A percentile compares a stretch with the other conserved stretches of the same genome.
Evolutionary conservation across 1,140 invertebrate species (phyloP).

Genomic region (Cotesia typhae): DNA sequence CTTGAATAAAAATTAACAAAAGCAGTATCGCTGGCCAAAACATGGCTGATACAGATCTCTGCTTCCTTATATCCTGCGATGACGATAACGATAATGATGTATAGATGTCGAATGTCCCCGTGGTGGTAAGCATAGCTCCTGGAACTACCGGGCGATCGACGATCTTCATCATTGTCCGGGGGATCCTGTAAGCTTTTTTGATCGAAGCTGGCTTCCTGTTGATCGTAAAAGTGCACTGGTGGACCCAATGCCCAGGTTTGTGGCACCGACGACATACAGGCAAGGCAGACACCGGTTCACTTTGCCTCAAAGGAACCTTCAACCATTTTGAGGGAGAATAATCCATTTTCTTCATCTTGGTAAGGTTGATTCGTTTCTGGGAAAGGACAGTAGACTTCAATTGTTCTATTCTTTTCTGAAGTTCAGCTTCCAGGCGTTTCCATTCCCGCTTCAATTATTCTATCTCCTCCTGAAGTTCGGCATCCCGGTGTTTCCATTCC

Average conservation of each 20-base stretch:
- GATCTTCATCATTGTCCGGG: slow-evolving; percentile 93
- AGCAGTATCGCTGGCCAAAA: no score
- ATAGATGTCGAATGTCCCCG: slow-evolving; percentile 85
- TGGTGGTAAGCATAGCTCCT: slow-evolving; percentile 92
- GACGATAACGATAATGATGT: no score
- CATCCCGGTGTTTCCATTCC: no score
- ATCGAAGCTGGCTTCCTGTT: slow-evolving; percentile 78
- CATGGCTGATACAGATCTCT: no score
- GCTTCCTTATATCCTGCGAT: no score
- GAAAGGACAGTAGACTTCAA: no score
- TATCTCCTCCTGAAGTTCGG: no score
- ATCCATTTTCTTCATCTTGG: slow-evolving; percentile 83
- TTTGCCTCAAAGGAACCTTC: slow-evolving; percentile 60
- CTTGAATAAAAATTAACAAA: no score
- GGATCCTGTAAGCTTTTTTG: slow-evolving; percentile 96
- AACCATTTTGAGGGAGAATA: slow-evolving; percentile 95
- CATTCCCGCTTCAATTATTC: no score
- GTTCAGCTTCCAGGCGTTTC: no score
- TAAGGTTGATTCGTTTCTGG: slow-evolving; percentile 74
- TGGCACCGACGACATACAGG: slow-evolving; percentile 94
- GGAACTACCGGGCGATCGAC: slow-evolving; percentile 90
- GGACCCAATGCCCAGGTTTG: slow-evolving; percentile 94
- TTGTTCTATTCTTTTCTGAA: no score
- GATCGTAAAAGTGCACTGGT: slow-evolving; percentile 82
- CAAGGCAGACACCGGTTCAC: slow-evolving; percentile 87